phyloP scores from a whole-genome alignment of 2,113 vertebrate species.

The Ictalurus furcatus region DNA sequence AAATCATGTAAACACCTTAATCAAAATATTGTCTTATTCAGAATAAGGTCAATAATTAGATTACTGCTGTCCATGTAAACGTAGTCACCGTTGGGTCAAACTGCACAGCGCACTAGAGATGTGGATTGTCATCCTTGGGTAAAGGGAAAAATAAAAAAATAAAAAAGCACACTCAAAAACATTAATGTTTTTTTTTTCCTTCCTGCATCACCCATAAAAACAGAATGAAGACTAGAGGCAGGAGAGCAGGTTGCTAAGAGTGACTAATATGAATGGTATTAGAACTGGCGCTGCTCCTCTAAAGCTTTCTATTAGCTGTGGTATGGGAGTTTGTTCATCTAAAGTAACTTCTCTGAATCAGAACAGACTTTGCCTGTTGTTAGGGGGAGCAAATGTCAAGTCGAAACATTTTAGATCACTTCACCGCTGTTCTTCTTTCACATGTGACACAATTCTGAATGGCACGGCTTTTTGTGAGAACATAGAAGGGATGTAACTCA shows the following conservation, averaged over 20 bases:
- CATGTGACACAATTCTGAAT: neutral
- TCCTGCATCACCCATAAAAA: neutral
- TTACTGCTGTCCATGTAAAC: no score
- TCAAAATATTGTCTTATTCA: no score
- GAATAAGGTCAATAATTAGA: no score
- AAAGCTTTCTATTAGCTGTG: neutral
- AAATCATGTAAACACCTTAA: no score
- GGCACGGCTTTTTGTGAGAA: no score
- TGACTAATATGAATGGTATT: constrained; percentile 1
- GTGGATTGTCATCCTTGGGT: neutral
- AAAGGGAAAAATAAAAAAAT: neutral
- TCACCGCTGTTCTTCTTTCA: neutral
- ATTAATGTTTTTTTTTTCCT: neutral
- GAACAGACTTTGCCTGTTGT: neutral
- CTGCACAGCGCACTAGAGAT: neutral
- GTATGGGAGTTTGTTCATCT: constrained; percentile 46
- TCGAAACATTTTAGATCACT: constrained; percentile 28
- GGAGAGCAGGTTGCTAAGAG: neutral
- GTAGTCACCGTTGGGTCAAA: neutral
- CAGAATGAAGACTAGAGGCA: neutral
- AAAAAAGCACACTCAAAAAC: neutral
- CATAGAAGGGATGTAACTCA: neutral
- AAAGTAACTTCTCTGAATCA: constrained; percentile 16
- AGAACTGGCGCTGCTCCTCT: constrained; percentile 16
- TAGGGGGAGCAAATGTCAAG: constrained; percentile 8